Evolutionary conservation across 2,113 vertebrate species (phyloP), one percentile per base, ranked within the genome.

Genomic region (Poecilia latipinna): DNA sequence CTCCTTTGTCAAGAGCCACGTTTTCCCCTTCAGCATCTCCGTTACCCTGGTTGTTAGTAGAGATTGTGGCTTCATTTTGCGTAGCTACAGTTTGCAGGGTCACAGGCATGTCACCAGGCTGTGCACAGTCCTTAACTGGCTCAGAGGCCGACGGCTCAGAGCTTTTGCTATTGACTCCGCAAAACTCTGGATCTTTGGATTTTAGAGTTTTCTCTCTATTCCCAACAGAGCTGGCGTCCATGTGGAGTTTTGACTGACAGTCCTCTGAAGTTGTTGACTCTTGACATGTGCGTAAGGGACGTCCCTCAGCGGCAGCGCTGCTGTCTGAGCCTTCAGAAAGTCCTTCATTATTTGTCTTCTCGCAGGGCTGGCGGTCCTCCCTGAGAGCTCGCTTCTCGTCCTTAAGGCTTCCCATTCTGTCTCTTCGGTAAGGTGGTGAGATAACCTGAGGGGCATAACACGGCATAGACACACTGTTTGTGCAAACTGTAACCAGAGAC

Each of bases 401-500:
- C 69, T 92, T 89, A 12, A 91, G 84, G 77, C 87, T 94, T 82
- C 91, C 91, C 91, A 94, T 93, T 86, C 74, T 89, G 44, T 68
- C 31, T 69, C 77, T 60, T 54, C 72, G 77, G 83, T 15, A 68
- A 88, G 65, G 69, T 61, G 65, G 63, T 51, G 62, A 54, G 82
- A 77, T 71, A 69, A 86, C 88, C 93, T 93, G 87, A 68, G 74
- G 78, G 61, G 70, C 12, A 84, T 12, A 81, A 80, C 63, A 90
- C 68, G 87, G 29, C 42, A 66, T 31, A 75, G 68, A 83, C 65
- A 82, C 60, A 73, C 26, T 61, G 68, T 70, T 76, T 67, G 28
- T 74, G 54, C 64, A 61, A 77, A 63, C 65, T 61, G 31, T 37
- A 74, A 65, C 70, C 39, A 29, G 24, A n/a, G 66, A 63, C 32